phyloP scores from a whole-genome alignment of 2,113 vertebrate species.

The Hemichromis elongatus region DNA sequence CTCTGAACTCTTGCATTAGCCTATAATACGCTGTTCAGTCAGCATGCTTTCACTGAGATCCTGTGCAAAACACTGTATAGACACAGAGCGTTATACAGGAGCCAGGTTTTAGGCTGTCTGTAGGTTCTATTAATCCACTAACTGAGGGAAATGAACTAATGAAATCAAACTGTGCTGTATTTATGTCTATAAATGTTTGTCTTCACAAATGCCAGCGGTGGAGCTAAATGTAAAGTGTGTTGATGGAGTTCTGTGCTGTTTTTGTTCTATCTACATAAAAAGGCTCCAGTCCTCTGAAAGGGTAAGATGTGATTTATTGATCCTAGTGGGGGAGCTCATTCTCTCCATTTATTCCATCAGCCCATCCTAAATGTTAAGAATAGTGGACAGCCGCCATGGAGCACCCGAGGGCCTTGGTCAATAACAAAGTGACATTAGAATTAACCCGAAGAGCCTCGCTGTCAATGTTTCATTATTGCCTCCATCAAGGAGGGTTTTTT shows the following conservation, averaged over 20 bases:
- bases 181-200: background rate
- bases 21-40: background rate
- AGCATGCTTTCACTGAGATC: background rate
- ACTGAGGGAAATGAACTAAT: background rate
- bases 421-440: background rate
- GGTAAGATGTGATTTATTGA: background rate
- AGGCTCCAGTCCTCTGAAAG: background rate
- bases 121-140: background rate
- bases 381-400: background rate
- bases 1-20: background rate
- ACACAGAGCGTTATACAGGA: fast-evolving
- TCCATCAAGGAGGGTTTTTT: background rate
- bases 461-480: background rate
- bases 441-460: fast-evolving
- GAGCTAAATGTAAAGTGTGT: background rate
- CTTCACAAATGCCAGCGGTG: background rate
- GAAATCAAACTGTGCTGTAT: constrained; percentile 7
- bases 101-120: background rate
- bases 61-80: background rate
- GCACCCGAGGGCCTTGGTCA: background rate
- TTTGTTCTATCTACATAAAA: background rate
- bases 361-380: background rate
- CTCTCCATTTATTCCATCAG: background rate
- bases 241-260: background rate
- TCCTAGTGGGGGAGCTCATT: background rate